Base-by-base conservation (phyloP, 1,140 invertebrate species). In the Reticulitermes speratus region DNA sequence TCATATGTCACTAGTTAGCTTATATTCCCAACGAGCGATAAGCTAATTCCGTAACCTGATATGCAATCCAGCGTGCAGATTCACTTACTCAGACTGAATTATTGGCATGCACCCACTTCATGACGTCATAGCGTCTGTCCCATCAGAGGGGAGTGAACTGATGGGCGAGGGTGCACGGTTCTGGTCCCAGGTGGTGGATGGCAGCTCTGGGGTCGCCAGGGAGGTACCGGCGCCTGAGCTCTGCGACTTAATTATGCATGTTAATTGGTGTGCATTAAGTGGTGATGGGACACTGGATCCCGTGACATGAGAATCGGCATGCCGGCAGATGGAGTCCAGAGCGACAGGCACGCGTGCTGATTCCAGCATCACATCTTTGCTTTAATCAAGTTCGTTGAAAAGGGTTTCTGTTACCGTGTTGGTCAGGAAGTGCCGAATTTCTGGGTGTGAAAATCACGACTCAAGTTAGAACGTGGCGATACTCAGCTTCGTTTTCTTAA, bases 211-310 rank as follows among this genome's bases (percentile, higher is more conserved):
- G 83, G 83, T 44, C 83, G 48, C 44, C 85, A 44, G 59, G 59
- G 59, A 59, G 85, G 75, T 45, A 45, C 81, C 59, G 83, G 23
- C 32, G 75, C 85, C 86, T 87, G 84, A 84, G 48, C 81, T 14
- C 84, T 65, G 48, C 90, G 89, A 90, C 90, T 91, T 90, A 91
- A 91, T 91, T 91, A 91, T 91, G 89, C 90, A 91, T 91, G 91
- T 90, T 91, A 91, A 91, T 91, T 91, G 90, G 90, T 90, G 90
- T 90, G 88, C 89, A 89, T 88, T 87, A 88, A 85, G 83, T 52
- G 83, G 83, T 84, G 44, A 84, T 44, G 88, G 89, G 88, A 89
- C 89, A 87, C 88, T 21, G 83, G 83, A 89, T 88, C 88, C 87
- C 88, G 87, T 88, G 88, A 88, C 88, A 88, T 87, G 83, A 87